phyloP scores from a whole-genome alignment of 2,113 vertebrate genomes.

The Clarias gariepinus region DNA sequence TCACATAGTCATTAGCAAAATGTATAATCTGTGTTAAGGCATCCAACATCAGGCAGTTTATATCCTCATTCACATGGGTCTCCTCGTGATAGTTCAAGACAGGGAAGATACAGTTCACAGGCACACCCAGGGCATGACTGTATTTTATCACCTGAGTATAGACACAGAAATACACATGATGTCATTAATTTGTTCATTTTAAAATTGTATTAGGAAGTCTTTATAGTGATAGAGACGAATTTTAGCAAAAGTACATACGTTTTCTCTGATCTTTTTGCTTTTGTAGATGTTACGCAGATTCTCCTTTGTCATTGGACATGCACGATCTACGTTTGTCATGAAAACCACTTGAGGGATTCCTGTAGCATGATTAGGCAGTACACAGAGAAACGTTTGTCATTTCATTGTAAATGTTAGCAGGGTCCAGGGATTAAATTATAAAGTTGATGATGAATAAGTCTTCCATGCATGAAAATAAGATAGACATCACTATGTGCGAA shows the following conservation, averaged over 20 bases:
- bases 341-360: conserved; percentile 35
- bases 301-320: background rate
- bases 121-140: background rate
- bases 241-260: background rate
- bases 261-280: conserved; percentile 17
- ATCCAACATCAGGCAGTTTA: conserved; percentile 37
- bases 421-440: background rate
- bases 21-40: background rate
- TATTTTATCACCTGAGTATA: conserved; percentile 10
- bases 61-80: background rate
- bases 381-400: background rate
- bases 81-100: conserved; percentile 27
- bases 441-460: no score
- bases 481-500: no score
- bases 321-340: background rate
- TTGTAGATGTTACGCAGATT: conserved; percentile 10
- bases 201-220: background rate
- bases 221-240: background rate
- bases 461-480: no score
- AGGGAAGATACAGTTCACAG: conserved; percentile 27
- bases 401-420: background rate
- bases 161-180: background rate
- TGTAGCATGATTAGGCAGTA: background rate
- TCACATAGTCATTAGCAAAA: conserved; percentile 26
- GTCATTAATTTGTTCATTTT: background rate